Base-by-base conservation (phyloP, 2,888 invertebrate genomes). In the Argyresthia albistria region DNA sequence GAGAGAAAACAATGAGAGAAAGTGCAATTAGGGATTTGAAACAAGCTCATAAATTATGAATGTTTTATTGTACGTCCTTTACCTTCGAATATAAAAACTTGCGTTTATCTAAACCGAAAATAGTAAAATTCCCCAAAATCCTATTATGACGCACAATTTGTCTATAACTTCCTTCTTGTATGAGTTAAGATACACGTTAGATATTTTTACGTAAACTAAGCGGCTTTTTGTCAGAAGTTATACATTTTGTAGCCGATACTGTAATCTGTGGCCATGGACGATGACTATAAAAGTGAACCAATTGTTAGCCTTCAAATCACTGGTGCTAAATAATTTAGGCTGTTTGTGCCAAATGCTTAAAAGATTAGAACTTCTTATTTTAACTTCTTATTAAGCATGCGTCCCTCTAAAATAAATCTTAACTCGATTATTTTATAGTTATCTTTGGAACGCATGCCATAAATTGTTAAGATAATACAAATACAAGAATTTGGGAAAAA, bases 81-180 rank as follows among this genome's bases (percentile, higher is more conserved):
- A 36, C 48, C 46, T 49, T 49, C 14, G 48, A 37, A 36, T 49
- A 49, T 15, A 53, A 52, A 56, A 57, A 67, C 56, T 57, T 63
- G 60, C 59, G 59, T 56, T 46, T 57, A 14, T 58, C 60, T 73
- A 75, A 77, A 67, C 61, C 67, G 77, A 76, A 76, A 75, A 77
- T 77, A 76, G 76, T 77, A 77, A 75, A 76, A 73, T 70, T 8
- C 42, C 42, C 11, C 49, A 49, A 36, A 47, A 39, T 39, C 11
- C 7, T 43, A 63, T 59, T 60, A 49, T 56, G 64, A 64, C 74
- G 75, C 76, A 76, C 76, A 77, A 73, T 39, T 39, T 39, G n/a
- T 39, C 39, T 11, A n/a, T n/a, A 11, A 39, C 9, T 39, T 39
- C 8, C 9, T 39, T 39, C 3, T 39, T 39, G n/a, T 11, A 9